Conservation (phyloP, 2,888 invertebrate genomes). For the Epinotia bilunana region DNA sequence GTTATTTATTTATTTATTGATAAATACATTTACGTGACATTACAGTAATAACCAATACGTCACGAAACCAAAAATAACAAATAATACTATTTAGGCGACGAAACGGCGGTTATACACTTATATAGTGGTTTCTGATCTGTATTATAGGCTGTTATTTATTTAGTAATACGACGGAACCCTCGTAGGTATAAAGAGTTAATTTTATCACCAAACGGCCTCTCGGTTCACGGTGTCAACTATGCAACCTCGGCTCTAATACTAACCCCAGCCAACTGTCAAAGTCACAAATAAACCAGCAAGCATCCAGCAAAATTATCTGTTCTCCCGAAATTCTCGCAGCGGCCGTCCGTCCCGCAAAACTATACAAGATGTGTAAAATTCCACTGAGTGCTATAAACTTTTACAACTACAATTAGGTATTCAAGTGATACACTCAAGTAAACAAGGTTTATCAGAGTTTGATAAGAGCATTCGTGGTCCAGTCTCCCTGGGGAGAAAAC, state of each 20-base stretch:
- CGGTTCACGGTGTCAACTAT: conserved; percentile 28
- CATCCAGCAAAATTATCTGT: neutral
- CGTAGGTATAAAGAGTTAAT: neutral
- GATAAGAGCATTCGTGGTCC: conserved; percentile 62
- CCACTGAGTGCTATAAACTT: conserved; percentile 48
- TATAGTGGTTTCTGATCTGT: neutral
- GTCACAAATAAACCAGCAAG: conserved; percentile 37
- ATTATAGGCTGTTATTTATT: neutral
- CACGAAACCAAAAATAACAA: no score
- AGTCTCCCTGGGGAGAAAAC: conserved; percentile 60
- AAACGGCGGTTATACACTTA: no score
- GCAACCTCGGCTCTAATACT: conserved; percentile 38
- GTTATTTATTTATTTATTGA: no score
- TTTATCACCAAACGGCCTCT: conserved; percentile 31
- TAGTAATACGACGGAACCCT: conserved; percentile 11
- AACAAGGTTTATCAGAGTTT: conserved; percentile 57
- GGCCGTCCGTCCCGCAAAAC: conserved; percentile 12
- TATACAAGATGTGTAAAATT: conserved; percentile 50
- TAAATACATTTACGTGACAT: no score
- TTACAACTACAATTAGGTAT: conserved; percentile 39
- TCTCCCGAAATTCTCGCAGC: conserved; percentile 5
- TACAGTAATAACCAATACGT: no score
- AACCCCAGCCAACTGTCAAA: conserved; percentile 39
- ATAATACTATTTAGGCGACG: no score
- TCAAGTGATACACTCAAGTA: conserved; percentile 47